Percentiles rank a stretch among this genome's conserved stretches.
Conservation (phyloP, 2,113 vertebrate genomes). For the Hypocryptadius cinnamomeus region DNA sequence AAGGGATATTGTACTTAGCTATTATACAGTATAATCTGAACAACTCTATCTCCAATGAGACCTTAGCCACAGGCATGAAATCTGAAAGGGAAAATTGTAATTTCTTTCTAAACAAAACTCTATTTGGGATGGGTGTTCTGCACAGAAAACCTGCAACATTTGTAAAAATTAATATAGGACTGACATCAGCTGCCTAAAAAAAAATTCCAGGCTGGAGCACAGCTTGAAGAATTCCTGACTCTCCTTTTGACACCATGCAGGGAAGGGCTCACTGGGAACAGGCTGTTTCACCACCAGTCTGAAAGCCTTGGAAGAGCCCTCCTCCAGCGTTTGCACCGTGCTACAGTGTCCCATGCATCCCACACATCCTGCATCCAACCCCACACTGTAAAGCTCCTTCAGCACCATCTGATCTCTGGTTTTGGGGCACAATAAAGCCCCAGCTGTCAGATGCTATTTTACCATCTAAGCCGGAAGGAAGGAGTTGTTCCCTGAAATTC, state of each 20-base stretch:
- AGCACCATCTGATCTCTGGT: background rate
- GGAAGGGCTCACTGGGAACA: background rate
- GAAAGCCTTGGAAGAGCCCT: background rate
- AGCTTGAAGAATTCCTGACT: background rate
- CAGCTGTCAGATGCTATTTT: background rate
- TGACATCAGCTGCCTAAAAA: background rate
- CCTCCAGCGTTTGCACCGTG: background rate
- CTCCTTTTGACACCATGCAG: background rate
- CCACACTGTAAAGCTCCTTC: background rate
- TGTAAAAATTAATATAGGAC: background rate
- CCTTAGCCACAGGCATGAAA: background rate
- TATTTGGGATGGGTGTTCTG: background rate
- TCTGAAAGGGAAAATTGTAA: background rate
- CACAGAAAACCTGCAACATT: background rate
- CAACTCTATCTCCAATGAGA: background rate
- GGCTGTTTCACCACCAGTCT: background rate
- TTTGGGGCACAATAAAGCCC: background rate
- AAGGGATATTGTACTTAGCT: background rate
- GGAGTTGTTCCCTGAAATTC: background rate
- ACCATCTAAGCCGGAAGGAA: accelerated
- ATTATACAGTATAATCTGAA: background rate
- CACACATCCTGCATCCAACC: background rate
- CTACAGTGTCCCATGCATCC: background rate
- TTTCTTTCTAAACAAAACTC: background rate
- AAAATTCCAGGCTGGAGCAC: background rate